phyloP scores from a whole-genome alignment of 2,113 vertebrate species.

The Irena cyanogastra region DNA sequence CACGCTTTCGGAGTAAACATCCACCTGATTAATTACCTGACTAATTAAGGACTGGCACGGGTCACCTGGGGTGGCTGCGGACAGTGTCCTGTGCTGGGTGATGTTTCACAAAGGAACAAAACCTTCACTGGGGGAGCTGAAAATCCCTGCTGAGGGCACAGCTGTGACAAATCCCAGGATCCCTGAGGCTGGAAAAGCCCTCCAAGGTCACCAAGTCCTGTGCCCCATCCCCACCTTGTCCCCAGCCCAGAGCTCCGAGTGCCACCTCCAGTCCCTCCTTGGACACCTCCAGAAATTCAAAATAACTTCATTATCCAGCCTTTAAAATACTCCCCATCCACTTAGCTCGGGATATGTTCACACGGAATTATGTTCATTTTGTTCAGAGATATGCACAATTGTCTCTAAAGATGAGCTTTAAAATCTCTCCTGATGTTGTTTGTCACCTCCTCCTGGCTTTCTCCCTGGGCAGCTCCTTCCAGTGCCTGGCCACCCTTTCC shows the following conservation, averaged over 20 bases:
- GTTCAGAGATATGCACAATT: neutral
- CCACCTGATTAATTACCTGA: neutral
- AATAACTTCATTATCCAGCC: neutral
- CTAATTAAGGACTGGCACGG: neutral
- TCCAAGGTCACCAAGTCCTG: rapidly evolving
- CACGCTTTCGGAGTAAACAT: neutral
- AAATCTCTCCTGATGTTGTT: neutral
- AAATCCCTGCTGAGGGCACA: neutral
- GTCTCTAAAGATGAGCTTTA: neutral
- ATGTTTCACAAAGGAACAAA: neutral
- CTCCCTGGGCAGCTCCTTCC: neutral
- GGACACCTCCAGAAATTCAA: neutral
- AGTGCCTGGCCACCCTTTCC: neutral
- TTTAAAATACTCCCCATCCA: neutral
- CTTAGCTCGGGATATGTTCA: too few relatives aligned
- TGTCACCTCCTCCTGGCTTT: neutral
- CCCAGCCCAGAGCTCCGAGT: neutral
- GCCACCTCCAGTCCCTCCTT: neutral
- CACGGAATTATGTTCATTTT: neutral
- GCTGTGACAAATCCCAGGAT: rapidly evolving
- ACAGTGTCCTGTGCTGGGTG: rapidly evolving
- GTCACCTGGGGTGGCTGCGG: neutral
- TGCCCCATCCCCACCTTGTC: neutral
- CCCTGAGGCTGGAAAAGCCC: rapidly evolving
- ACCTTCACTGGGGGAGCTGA: neutral